These are phyloP conservation scores for Erpetoichthys calabaricus DNA, from an alignment of 2,797 vertebrate species.

Conservation along the genomic window DNA sequence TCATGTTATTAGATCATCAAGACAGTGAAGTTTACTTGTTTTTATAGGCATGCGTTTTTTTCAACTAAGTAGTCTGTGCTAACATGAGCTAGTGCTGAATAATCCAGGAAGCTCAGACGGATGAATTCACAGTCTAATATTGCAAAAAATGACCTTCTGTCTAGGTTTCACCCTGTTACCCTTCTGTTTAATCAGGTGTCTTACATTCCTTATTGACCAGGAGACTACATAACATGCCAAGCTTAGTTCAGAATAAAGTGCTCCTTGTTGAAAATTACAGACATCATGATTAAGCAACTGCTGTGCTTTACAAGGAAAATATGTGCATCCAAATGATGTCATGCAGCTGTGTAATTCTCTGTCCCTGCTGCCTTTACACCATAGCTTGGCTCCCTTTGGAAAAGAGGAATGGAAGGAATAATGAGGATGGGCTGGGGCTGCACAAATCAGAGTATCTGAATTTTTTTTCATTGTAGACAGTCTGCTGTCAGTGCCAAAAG, in stretches of 20 bases:
- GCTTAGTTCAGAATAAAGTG: neutral
- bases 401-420: neutral
- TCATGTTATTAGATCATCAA: too few relatives aligned
- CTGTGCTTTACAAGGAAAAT: neutral
- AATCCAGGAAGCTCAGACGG: neutral
- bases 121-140: conserved; percentile 4
- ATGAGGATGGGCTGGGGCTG: neutral
- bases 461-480: neutral
- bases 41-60: too few relatives aligned
- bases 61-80: neutral
- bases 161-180: conserved; percentile 2
- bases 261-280: neutral
- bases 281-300: conserved; percentile 1
- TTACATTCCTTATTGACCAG: neutral
- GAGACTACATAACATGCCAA: neutral
- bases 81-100: neutral
- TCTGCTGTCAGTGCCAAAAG: neutral
- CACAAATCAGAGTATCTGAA: neutral
- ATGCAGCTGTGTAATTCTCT: neutral
- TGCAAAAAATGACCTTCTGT: neutral
- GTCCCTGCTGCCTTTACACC: neutral
- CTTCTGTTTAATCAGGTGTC: neutral
- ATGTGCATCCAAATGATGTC: neutral
- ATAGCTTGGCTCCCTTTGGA: neutral
- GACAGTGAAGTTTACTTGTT: too few relatives aligned